Evolutionary conservation across 2,113 vertebrate genomes (phyloP).

Genomic region (Ramphastos sulfuratus): DNA sequence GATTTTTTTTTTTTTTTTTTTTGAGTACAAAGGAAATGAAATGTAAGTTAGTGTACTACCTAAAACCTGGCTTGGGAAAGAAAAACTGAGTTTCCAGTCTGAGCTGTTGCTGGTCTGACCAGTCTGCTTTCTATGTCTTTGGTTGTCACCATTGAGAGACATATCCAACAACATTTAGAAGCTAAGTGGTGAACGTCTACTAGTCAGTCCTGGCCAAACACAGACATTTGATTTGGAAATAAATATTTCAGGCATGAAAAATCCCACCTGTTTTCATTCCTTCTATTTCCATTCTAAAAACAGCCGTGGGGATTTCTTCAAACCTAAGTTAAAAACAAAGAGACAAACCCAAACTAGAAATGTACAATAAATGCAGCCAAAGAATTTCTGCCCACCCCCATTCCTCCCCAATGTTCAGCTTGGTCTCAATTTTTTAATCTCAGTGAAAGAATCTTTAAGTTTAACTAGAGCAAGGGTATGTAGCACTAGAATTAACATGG

Average conservation of each 20-base stretch:
- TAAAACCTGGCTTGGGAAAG: background rate
- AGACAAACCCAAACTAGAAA: background rate
- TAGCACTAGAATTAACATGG: background rate
- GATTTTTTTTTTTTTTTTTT: background rate
- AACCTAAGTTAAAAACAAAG: background rate
- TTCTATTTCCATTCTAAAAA: background rate
- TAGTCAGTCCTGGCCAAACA: background rate
- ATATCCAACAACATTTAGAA: background rate
- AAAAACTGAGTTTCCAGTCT: background rate
- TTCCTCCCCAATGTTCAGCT: background rate
- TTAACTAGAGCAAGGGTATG: background rate
- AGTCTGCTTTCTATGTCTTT: background rate
- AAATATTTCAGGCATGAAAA: constrained; percentile 2
- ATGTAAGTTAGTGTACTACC: background rate
- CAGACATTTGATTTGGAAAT: background rate
- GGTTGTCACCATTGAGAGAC: background rate
- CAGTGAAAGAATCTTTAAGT: background rate
- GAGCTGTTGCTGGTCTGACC: background rate
- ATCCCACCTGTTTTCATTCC: background rate
- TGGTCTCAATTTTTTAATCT: background rate
- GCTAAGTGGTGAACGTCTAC: background rate
- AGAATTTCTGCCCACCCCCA: background rate
- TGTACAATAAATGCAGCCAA: background rate
- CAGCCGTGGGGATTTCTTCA: background rate
- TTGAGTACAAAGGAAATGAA: background rate